phyloP scores from a whole-genome alignment of 1,140 invertebrate species.

The Charaxes varanes region DNA sequence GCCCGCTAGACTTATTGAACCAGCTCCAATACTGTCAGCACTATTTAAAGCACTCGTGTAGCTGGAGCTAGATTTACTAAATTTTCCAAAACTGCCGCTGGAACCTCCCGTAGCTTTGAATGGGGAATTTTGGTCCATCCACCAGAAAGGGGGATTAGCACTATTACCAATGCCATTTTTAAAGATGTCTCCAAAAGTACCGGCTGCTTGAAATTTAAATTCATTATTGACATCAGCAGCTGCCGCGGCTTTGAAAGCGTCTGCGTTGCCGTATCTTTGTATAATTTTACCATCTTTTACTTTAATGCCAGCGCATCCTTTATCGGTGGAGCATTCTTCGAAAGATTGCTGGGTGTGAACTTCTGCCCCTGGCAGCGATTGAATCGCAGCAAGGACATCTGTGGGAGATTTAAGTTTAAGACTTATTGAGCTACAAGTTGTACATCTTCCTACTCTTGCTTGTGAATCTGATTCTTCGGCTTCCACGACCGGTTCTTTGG shows the following conservation, averaged over 20 bases:
- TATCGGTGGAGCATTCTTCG: slow-evolving; percentile 58
- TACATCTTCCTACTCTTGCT: slow-evolving; percentile 45
- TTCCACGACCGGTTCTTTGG: slow-evolving; percentile 39
- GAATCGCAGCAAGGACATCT: slow-evolving; percentile 40
- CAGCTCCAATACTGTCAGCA: slow-evolving; percentile 13
- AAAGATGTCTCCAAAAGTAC: slow-evolving; percentile 11
- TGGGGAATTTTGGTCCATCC: slow-evolving; percentile 72
- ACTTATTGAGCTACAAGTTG: slow-evolving; percentile 32
- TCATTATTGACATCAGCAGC: slow-evolving; percentile 48
- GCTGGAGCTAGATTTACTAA: slow-evolving; percentile 42
- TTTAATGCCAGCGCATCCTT: slow-evolving; percentile 66
- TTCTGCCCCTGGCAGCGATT: slow-evolving; percentile 42
- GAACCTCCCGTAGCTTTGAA: slow-evolving; percentile 47
- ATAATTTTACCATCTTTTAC: slow-evolving; percentile 62
- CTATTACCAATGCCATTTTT: background rate
- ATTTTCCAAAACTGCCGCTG: slow-evolving; percentile 41
- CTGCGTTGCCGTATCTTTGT: slow-evolving; percentile 54
- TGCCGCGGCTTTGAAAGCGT: slow-evolving; percentile 48
- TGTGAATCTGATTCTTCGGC: slow-evolving; percentile 44
- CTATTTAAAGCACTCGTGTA: slow-evolving; percentile 18
- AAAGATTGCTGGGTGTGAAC: slow-evolving; percentile 62
- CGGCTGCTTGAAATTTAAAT: slow-evolving; percentile 51
- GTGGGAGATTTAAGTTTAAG: slow-evolving; percentile 39
- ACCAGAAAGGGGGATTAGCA: slow-evolving; percentile 67
- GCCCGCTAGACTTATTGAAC: slow-evolving; percentile 32